Conservation (phyloP, 35 echinoderm and acorn worm genomes). For the Strongylocentrotus purpuratus region DNA sequence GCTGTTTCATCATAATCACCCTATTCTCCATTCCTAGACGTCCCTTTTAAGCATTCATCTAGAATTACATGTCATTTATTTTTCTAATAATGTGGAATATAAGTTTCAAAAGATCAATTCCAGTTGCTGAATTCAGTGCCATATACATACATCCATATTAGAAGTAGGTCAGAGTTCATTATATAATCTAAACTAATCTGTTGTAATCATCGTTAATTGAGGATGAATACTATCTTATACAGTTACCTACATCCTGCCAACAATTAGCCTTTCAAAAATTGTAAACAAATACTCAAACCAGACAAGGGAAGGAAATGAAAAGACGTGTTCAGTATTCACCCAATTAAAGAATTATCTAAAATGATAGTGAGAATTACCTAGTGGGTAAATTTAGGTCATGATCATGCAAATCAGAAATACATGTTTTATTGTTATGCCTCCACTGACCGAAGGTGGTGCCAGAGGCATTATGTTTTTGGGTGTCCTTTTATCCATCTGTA, state of each 20-base stretch:
- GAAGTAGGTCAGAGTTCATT: background rate
- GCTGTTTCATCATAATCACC: too few relatives aligned
- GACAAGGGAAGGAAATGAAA: background rate
- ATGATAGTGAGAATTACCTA: background rate
- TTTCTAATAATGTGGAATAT: background rate
- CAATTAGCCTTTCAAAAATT: conserved; percentile 6
- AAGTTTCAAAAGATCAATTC: background rate
- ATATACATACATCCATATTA: background rate
- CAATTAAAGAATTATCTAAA: background rate
- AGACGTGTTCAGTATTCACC: background rate
- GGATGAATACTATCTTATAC: background rate
- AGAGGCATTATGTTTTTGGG: too few relatives aligned
- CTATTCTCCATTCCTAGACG: too few relatives aligned
- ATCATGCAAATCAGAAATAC: too few relatives aligned
- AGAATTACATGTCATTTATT: too few relatives aligned
- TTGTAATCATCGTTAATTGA: background rate
- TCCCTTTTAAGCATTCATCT: too few relatives aligned
- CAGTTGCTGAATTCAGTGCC: background rate
- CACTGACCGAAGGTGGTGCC: too few relatives aligned
- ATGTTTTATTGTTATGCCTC: too few relatives aligned
- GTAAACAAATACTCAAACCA: background rate
- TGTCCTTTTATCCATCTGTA: too few relatives aligned
- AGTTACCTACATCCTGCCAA: background rate
- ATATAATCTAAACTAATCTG: background rate
- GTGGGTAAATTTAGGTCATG: background rate